Evolutionary conservation across 1,140 invertebrate genomes (phyloP).

Genomic region (Nixonia krombeini): DNA sequence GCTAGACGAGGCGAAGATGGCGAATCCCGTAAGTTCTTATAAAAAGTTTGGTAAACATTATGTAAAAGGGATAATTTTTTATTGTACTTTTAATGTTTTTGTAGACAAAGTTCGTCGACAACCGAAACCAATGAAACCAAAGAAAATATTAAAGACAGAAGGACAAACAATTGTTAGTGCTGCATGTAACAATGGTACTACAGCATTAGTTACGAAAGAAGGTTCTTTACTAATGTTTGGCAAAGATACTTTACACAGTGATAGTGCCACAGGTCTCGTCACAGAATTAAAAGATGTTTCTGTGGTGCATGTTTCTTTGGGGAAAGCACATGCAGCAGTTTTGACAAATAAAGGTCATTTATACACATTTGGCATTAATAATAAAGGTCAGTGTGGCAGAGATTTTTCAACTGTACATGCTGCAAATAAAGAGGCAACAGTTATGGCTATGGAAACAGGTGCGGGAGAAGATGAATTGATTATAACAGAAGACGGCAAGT

Average conservation of each 20-base stretch:
- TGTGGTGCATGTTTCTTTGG: conserved; percentile 88
- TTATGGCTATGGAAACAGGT: conserved; percentile 78
- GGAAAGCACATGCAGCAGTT: conserved; percentile 94
- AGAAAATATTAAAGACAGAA: conserved; percentile 93
- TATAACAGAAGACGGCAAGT: conserved; percentile 62
- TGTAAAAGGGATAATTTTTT: neutral
- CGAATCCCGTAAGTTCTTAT: conserved; percentile 74
- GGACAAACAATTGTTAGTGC: conserved; percentile 85
- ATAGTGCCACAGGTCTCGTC: conserved; percentile 80
- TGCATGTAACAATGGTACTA: conserved; percentile 95
- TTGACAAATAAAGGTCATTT: conserved; percentile 91
- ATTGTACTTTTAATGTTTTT: conserved; percentile 36
- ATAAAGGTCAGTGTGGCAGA: conserved; percentile 97
- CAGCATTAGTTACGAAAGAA: conserved; percentile 90
- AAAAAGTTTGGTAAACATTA: conserved; percentile 4
- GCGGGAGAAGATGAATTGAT: conserved; percentile 76
- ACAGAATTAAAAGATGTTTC: conserved; percentile 84
- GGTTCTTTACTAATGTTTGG: conserved; percentile 95
- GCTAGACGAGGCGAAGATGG: conserved; percentile 95
- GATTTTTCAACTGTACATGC: conserved; percentile 79
- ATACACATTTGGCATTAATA: conserved; percentile 97
- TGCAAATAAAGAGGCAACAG: conserved; percentile 65
- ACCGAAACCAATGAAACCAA: conserved; percentile 92
- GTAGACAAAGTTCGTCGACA: conserved; percentile 84
- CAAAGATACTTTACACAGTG: conserved; percentile 93